phyloP scores from a whole-genome alignment of 2,797 vertebrate genomes.

The Peromyscus attwateri region DNA sequence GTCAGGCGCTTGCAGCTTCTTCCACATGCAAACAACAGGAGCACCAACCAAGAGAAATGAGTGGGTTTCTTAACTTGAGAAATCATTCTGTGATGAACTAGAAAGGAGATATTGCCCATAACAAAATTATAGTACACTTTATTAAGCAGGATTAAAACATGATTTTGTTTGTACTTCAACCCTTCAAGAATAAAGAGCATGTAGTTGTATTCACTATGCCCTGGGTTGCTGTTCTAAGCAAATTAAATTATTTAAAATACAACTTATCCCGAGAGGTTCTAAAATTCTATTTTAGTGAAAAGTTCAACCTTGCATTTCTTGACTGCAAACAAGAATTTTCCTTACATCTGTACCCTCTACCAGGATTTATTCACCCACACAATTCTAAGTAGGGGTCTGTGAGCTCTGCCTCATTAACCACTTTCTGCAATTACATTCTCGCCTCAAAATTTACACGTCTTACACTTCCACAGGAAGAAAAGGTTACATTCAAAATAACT shows the following conservation, averaged over 20 bases:
- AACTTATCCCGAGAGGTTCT: not conserved
- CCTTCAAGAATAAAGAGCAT: not conserved
- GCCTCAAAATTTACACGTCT: constrained; percentile 24
- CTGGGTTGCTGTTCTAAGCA: constrained; percentile 40
- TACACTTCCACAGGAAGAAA: not conserved
- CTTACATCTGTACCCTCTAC: constrained; percentile 1
- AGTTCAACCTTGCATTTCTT: constrained; percentile 61
- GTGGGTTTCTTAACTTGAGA: not conserved
- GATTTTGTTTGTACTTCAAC: not conserved
- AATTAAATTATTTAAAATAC: constrained; percentile 11
- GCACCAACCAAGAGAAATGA: not conserved
- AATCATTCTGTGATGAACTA: not conserved
- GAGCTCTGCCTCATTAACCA: constrained; percentile 63
- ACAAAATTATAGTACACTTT: constrained; percentile 19
- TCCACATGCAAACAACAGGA: not conserved
- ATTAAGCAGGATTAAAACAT: constrained; percentile 45
- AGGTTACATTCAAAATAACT: constrained; percentile 56
- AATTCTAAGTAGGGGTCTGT: constrained; percentile 60
- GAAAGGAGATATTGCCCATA: not conserved
- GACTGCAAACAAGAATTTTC: constrained; percentile 38
- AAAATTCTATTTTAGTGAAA: constrained; percentile 54
- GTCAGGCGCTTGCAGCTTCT: not conserved
- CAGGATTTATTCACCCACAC: constrained; percentile 62
- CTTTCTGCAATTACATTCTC: constrained; percentile 51
- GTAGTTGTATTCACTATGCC: not conserved